A percentile compares a stretch with the other conserved stretches of the same genome.
These are phyloP conservation scores for Ceryle rudis DNA, from an alignment of 2,797 vertebrate species.

Conservation along the genomic window DNA sequence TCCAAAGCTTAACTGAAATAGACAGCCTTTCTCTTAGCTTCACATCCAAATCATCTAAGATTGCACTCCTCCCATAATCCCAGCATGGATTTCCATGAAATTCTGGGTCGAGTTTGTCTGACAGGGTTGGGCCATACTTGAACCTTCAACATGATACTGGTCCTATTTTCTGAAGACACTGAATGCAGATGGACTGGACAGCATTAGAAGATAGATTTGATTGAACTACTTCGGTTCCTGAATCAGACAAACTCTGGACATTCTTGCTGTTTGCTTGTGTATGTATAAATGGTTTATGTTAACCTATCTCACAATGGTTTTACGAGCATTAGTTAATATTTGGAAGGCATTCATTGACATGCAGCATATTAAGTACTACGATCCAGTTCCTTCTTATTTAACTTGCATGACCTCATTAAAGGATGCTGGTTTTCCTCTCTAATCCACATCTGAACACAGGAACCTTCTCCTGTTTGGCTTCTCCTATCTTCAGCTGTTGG, in stretches of 20 bases:
- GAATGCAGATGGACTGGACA: neutral
- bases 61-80: neutral
- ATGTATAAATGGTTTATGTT: neutral
- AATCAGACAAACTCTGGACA: neutral
- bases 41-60: neutral
- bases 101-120: neutral
- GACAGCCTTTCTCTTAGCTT: neutral
- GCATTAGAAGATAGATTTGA: neutral
- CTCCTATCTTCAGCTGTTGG: neutral
- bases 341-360: neutral
- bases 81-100: neutral
- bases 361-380: neutral
- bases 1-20: neutral
- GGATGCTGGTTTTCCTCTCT: neutral
- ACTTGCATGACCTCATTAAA: neutral
- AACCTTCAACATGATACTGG: neutral
- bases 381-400: neutral
- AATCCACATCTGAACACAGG: neutral
- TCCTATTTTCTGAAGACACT: neutral
- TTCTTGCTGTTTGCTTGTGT: neutral
- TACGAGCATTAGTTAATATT: conserved; percentile 21
- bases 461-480: conserved; percentile 22
- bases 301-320: neutral
- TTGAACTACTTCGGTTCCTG: neutral
- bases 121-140: neutral